Evolutionary conservation across 2,797 vertebrate species (phyloP).

Genomic region (Tangara arthus): DNA sequence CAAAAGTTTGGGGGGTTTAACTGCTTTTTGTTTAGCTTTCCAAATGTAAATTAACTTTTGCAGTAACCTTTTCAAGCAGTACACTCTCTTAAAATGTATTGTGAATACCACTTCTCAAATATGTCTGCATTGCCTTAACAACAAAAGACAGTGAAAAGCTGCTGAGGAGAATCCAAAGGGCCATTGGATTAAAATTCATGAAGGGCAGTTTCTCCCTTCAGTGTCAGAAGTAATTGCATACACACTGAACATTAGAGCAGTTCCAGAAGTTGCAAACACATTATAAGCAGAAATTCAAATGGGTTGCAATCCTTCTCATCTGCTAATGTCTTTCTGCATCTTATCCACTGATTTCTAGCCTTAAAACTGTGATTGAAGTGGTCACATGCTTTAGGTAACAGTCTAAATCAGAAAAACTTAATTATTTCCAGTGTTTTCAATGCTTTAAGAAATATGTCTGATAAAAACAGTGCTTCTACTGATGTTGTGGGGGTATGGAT

Average conservation of each 20-base stretch:
- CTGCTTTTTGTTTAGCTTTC: background rate
- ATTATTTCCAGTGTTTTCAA: background rate
- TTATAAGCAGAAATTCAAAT: background rate
- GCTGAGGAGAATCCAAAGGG: constrained; percentile 12
- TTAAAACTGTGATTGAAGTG: background rate
- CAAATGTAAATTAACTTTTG: constrained; percentile 1
- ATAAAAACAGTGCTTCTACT: background rate
- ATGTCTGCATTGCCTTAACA: background rate
- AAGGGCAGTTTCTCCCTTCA: constrained; percentile 10
- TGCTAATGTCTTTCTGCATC: background rate
- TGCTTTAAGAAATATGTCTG: background rate
- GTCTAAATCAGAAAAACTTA: background rate
- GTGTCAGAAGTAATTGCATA: constrained; percentile 10
- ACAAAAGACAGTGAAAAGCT: constrained; percentile 23
- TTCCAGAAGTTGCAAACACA: constrained; percentile 21
- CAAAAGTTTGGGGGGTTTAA: background rate
- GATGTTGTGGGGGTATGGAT: background rate
- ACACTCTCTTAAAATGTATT: constrained; percentile 19
- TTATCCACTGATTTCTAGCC: background rate
- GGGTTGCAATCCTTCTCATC: background rate
- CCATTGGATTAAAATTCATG: constrained; percentile 41
- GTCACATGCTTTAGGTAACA: background rate
- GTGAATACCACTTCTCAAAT: constrained; percentile 24
- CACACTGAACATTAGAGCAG: background rate
- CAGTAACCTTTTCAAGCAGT: background rate